phyloP scores from a whole-genome alignment of 2,113 vertebrate genomes.

The Tursiops truncatus region DNA sequence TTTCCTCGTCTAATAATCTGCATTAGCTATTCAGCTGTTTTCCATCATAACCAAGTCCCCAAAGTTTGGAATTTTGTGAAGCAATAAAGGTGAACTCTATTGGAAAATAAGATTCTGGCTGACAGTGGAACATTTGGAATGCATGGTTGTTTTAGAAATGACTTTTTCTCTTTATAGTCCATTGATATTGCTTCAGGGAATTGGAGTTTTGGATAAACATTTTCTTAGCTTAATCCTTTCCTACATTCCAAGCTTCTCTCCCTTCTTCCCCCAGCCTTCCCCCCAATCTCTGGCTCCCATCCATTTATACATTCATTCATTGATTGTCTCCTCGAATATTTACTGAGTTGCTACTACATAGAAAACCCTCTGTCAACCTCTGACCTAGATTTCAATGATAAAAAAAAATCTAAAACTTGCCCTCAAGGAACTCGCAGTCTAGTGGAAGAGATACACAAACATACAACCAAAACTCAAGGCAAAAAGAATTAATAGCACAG shows the following conservation, averaged over 20 bases:
- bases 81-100: background rate
- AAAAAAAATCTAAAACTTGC: background rate
- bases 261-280: background rate
- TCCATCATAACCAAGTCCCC: background rate
- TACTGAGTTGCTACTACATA: background rate
- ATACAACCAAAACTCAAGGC: background rate
- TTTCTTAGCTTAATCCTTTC: background rate
- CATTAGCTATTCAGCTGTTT: background rate
- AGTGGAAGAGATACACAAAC: background rate
- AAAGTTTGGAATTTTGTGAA: background rate
- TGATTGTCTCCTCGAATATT: background rate
- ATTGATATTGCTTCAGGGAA: background rate
- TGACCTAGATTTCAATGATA: background rate
- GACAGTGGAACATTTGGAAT: background rate
- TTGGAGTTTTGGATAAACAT: background rate
- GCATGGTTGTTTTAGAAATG: background rate
- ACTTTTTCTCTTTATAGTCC: background rate
- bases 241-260: background rate
- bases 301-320: background rate
- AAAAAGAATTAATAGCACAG: background rate
- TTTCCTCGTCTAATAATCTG: background rate
- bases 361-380: background rate
- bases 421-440: background rate
- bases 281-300: background rate
- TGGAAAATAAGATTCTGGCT: constrained; percentile 42